phyloP scores from a whole-genome alignment of 2,797 vertebrate species.

The Sitta carolinensis region DNA sequence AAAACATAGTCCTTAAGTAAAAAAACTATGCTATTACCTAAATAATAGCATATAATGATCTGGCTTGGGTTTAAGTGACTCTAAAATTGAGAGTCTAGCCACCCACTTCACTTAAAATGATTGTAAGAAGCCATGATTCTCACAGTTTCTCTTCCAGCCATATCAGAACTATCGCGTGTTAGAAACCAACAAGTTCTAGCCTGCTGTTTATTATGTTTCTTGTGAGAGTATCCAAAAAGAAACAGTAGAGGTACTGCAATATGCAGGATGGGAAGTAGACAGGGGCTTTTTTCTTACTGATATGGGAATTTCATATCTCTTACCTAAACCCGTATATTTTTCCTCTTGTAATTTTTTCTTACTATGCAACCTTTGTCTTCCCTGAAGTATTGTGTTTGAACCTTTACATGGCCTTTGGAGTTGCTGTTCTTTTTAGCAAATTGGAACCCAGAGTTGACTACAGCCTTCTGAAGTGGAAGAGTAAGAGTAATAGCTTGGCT shows the following conservation, averaged over 20 bases:
- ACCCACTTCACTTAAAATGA: not conserved
- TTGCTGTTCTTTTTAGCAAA: not conserved
- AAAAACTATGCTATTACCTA: not conserved
- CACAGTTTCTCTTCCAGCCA: not conserved
- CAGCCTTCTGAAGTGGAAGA: not conserved
- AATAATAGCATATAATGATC: not conserved
- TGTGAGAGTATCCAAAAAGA: not conserved
- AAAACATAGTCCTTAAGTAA: not conserved
- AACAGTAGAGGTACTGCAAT: not conserved
- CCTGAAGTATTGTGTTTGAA: not conserved
- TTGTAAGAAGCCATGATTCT: not conserved
- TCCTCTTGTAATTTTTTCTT: not conserved
- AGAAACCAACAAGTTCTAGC: not conserved
- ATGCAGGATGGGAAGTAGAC: not conserved
- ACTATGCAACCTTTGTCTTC: not conserved
- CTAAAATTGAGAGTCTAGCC: not conserved
- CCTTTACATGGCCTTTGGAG: not conserved
- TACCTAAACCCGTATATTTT: not conserved
- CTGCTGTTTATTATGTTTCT: not conserved
- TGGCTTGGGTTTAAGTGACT: not conserved
- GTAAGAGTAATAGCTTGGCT: not conserved
- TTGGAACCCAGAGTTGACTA: not conserved
- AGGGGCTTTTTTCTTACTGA: not conserved
- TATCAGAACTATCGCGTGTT: not conserved
- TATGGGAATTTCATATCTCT: not conserved